phyloP scores from a whole-genome alignment of 2,797 vertebrate genomes.

The Gastrophryne carolinensis region DNA sequence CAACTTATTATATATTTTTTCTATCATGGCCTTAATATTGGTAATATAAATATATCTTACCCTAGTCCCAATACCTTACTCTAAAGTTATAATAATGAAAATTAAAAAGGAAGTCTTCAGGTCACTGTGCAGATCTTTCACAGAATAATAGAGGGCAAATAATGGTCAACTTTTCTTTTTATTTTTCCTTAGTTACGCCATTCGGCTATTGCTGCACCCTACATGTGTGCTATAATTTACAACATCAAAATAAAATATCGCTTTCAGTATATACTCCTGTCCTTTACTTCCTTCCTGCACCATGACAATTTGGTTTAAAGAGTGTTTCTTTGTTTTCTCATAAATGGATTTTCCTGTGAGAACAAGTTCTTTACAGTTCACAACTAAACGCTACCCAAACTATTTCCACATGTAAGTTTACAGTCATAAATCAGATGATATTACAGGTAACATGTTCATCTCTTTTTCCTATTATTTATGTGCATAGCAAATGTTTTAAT shows the following conservation, averaged over 20 bases:
- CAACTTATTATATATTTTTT: too few relatives aligned
- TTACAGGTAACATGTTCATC: constrained; percentile 13
- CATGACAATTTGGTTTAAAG: not conserved
- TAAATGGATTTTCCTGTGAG: constrained; percentile 28
- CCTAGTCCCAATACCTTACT: too few relatives aligned
- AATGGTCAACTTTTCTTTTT: not conserved
- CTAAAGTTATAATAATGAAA: too few relatives aligned
- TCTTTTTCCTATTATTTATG: not conserved
- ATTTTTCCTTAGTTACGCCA: not conserved
- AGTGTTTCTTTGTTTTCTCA: not conserved
- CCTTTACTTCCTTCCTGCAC: not conserved
- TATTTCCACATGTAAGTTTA: constrained; percentile 22
- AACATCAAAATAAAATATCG: not conserved
- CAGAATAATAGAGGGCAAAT: not conserved
- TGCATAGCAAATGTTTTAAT: not conserved
- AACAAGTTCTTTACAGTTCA: constrained; percentile 13
- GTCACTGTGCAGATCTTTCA: not conserved
- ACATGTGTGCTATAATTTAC: not conserved
- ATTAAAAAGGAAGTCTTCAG: too few relatives aligned
- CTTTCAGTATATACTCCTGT: not conserved
- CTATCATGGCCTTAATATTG: too few relatives aligned
- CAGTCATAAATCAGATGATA: not conserved
- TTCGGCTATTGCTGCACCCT: not conserved
- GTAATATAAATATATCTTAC: too few relatives aligned
- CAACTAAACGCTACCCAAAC: not conserved